A percentile compares a stretch with the other conserved stretches of the same genome.
phyloP scores from a whole-genome alignment of 2,113 vertebrate species.

The Dicaeum eximium region DNA sequence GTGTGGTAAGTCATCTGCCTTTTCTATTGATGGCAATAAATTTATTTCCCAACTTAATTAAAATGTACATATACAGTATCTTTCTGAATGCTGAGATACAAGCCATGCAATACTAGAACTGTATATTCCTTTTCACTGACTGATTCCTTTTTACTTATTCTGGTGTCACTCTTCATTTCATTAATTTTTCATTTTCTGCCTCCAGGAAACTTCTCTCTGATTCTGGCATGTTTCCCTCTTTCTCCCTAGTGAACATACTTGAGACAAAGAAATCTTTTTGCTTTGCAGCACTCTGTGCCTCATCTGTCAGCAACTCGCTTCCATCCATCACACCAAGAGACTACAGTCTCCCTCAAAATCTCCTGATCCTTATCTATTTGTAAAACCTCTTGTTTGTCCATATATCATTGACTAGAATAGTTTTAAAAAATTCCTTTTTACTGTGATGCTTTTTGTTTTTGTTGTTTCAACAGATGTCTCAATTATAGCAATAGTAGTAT shows the following conservation, averaged over 20 bases:
- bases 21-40: not conserved
- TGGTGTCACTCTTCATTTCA: slow-evolving; percentile 64
- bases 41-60: not conserved
- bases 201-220: slow-evolving; percentile 65
- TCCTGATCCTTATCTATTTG: slow-evolving; percentile 48
- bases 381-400: slow-evolving; percentile 53
- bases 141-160: slow-evolving; percentile 64
- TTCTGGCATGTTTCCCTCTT: slow-evolving; percentile 62
- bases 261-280: slow-evolving; percentile 68
- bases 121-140: slow-evolving; percentile 2
- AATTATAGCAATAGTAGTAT: not conserved
- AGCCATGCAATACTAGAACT: not conserved
- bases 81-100: not conserved
- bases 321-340: slow-evolving; percentile 48
- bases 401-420: not conserved
- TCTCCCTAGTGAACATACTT: slow-evolving; percentile 59
- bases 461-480: slow-evolving; percentile 20
- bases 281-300: slow-evolving; percentile 55
- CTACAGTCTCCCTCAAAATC: slow-evolving; percentile 29
- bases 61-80: not conserved
- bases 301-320: slow-evolving; percentile 61
- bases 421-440: not conserved
- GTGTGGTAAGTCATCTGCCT: not conserved
- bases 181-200: slow-evolving; percentile 72
- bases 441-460: not conserved